Evolutionary conservation across 1,140 invertebrate genomes (phyloP).

Genomic region (Arion vulgaris): DNA sequence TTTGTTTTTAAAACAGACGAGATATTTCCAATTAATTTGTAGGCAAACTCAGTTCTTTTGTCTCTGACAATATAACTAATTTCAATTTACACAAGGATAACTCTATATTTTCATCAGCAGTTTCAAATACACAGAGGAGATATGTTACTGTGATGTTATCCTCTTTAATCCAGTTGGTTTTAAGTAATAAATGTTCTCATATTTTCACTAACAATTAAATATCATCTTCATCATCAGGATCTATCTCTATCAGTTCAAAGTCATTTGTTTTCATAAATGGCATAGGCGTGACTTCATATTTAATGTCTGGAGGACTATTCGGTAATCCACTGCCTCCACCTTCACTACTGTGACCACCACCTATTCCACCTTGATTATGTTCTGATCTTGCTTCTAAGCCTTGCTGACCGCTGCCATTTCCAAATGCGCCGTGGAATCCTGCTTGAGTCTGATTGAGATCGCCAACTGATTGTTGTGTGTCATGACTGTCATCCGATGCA

Average conservation of each 20-base stretch:
- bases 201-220: neutral
- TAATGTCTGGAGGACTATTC: constrained; percentile 35
- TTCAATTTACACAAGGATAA: no score
- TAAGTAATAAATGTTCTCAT: no score
- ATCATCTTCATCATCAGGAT: constrained; percentile 41
- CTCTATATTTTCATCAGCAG: no score
- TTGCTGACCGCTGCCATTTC: constrained; percentile 28
- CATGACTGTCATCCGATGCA: constrained; percentile 38
- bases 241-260: constrained; percentile 40
- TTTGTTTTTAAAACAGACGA: no score
- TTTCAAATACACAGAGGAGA: no score
- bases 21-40: no score
- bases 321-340: constrained; percentile 9
- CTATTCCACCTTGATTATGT: neutral
- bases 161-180: no score
- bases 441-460: constrained; percentile 10
- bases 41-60: no score
- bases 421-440: constrained; percentile 33
- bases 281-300: constrained; percentile 24
- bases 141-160: no score
- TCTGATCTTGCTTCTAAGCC: neutral
- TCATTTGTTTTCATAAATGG: constrained; percentile 37
- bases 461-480: constrained; percentile 23
- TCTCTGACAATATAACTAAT: no score
- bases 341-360: neutral